Evolutionary conservation across 2,888 invertebrate genomes (phyloP), one percentile per base, ranked within the genome.

Genomic region (Plusia festucae): DNA sequence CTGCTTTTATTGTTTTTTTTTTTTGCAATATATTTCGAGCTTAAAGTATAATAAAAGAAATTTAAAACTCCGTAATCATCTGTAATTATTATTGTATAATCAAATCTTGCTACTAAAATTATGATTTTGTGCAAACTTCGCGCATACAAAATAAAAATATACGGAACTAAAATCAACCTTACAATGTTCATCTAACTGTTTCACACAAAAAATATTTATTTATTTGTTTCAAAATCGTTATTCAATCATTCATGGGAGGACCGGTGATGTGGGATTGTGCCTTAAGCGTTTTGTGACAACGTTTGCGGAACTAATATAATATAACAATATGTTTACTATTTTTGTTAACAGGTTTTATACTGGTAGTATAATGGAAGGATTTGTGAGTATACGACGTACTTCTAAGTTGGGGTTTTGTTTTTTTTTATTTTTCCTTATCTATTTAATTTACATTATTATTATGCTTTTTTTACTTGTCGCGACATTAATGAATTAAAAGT

Each of bases 201-300:
- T 70, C 67, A 40, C 65, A n/a, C 13, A 64, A 65, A 63, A 74
- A 76, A 64, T 86, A 76, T 87, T 88, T 85, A 82, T 83, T 79
- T 85, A 81, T 85, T 81, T 79, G 81, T 80, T 40, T 75, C 70
- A 83, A 85, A 88, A 90, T 86, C 87, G 87, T 91, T 87, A 88
- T 87, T 88, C 82, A 85, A 91, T 92, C 89, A 88, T 80, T 90
- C 82, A 90, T 85, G 93, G 91, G 91, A 91, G 90, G 90, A 66
- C 85, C 69, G 77, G 40, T 74, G 63, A 86, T 91, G 91, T 93
- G 93, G 90, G 91, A 90, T 79, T 81, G 76, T 59, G 83, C 93
- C 89, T 73, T 55, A 80, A 91, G 93, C 91, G 65, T 54, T 78
- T 77, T 68, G 82, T 15, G 82, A 65, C 80, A 69, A 86, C 71